Evolutionary conservation across 1,140 invertebrate genomes (phyloP).

Genomic region (Drosophila fuyamai): DNA sequence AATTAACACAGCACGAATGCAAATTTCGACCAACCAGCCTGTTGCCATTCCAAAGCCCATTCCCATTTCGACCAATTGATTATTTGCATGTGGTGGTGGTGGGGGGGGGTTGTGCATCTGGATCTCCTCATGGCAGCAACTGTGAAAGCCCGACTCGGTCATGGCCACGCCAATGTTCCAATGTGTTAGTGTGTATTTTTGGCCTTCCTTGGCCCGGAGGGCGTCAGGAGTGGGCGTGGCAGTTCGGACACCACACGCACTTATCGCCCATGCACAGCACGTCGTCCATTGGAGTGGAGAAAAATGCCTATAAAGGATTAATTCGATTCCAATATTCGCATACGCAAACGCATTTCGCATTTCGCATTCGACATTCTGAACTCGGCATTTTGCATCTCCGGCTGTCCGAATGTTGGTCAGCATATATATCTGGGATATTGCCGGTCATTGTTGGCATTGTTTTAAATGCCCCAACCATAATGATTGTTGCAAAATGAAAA

Average conservation of each 20-base stretch:
- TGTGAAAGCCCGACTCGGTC: conserved; percentile 58
- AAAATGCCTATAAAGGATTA: conserved; percentile 82
- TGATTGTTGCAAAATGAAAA: conserved; percentile 45
- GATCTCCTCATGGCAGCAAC: conserved; percentile 35
- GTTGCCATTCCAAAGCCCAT: conserved; percentile 48
- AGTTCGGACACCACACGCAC: conserved; percentile 53
- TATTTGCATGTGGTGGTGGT: conserved; percentile 55
- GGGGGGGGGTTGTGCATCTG: too few species aligned
- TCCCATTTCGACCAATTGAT: conserved; percentile 61
- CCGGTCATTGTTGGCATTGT: conserved; percentile 55
- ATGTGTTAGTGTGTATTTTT: neutral
- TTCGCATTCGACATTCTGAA: conserved; percentile 7
- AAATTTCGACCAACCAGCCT: conserved; percentile 51
- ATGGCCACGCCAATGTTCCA: conserved; percentile 59
- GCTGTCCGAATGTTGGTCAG: conserved; percentile 21
- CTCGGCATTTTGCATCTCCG: conserved; percentile 21
- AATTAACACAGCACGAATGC: conserved; percentile 76
- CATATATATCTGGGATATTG: conserved; percentile 45
- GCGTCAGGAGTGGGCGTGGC: conserved; percentile 55
- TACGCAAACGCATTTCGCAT: conserved; percentile 35
- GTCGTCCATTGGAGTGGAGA: conserved; percentile 68
- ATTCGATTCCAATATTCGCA: conserved; percentile 80
- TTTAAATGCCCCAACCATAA: conserved; percentile 49
- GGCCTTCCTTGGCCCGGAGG: neutral
- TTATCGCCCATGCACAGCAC: conserved; percentile 77